A percentile compares a stretch with the other conserved stretches of the same genome.
phyloP scores from a whole-genome alignment of 1,140 invertebrate species.

The Apis laboriosa region DNA sequence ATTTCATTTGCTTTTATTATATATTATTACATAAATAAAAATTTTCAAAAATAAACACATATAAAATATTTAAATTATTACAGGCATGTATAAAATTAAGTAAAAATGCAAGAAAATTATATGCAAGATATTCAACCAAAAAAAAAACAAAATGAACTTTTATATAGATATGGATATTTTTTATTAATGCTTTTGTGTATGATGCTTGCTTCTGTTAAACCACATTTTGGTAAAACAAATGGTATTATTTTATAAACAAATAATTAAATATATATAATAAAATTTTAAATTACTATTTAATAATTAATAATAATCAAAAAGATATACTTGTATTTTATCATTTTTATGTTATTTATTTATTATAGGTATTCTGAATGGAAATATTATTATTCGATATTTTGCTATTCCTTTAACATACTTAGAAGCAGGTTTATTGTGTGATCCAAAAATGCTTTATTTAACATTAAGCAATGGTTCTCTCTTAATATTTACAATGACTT shows the following conservation, averaged over 20 bases:
- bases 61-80: constrained; percentile 17
- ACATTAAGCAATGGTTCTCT: constrained; percentile 72
- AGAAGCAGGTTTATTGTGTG: constrained; percentile 75
- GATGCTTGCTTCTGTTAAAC: constrained; percentile 73
- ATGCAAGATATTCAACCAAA: constrained; percentile 14
- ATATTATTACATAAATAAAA: neutral
- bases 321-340: neutral
- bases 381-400: constrained; percentile 75
- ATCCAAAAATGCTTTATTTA: constrained; percentile 67
- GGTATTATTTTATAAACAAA: constrained; percentile 63
- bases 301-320: neutral
- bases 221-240: constrained; percentile 74
- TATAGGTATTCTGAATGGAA: constrained; percentile 75
- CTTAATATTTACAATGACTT: constrained; percentile 71
- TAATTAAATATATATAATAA: constrained; percentile 3
- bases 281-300: neutral
- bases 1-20: constrained; percentile 11
- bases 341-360: constrained; percentile 29
- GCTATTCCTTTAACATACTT: constrained; percentile 76
- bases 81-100: constrained; percentile 13
- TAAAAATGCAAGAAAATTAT: constrained; percentile 44
- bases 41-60: neutral
- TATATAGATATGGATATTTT: constrained; percentile 75
- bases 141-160: constrained; percentile 53
- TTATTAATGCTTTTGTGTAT: constrained; percentile 74